These are phyloP conservation scores for Amblyjoppa proteus DNA, from an alignment of 2,888 invertebrate species.

Conservation along the genomic window DNA sequence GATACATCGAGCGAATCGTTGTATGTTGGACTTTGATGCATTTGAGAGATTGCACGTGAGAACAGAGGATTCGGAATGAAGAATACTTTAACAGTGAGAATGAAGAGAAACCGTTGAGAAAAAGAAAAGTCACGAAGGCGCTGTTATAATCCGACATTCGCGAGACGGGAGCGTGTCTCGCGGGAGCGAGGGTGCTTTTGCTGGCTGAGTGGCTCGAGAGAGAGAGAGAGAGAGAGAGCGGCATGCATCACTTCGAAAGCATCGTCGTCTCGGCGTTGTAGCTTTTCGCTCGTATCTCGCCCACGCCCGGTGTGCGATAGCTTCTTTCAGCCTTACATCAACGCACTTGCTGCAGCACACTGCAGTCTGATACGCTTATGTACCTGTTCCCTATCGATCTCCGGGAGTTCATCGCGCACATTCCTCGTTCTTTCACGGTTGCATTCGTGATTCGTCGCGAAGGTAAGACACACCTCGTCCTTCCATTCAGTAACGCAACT, in stretches of 20 bases:
- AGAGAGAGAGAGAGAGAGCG: slow-evolving; percentile 60
- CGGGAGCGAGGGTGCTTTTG: slow-evolving; percentile 57
- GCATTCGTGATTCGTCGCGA: not conserved
- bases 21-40: slow-evolving; percentile 24
- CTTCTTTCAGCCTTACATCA: slow-evolving; percentile 30
- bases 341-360: slow-evolving; percentile 10
- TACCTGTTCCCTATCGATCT: not conserved
- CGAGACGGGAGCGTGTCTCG: slow-evolving; percentile 70
- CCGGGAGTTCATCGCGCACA: not conserved
- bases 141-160: slow-evolving; percentile 74
- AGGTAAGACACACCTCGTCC: not conserved
- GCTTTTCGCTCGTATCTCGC: slow-evolving; percentile 24
- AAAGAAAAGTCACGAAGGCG: slow-evolving; percentile 29
- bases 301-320: slow-evolving; percentile 14
- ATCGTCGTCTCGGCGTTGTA: slow-evolving; percentile 63
- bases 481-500: not conserved
- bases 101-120: slow-evolving; percentile 24
- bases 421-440: not conserved
- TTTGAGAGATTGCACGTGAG: not conserved
- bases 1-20: slow-evolving; percentile 22
- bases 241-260: slow-evolving; percentile 72
- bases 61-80: not conserved
- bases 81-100: slow-evolving; percentile 20
- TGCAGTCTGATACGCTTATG: not conserved
- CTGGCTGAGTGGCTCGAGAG: slow-evolving; percentile 69